phyloP scores from a whole-genome alignment of 2,113 vertebrate genomes.

The Catagonus wagneri region DNA sequence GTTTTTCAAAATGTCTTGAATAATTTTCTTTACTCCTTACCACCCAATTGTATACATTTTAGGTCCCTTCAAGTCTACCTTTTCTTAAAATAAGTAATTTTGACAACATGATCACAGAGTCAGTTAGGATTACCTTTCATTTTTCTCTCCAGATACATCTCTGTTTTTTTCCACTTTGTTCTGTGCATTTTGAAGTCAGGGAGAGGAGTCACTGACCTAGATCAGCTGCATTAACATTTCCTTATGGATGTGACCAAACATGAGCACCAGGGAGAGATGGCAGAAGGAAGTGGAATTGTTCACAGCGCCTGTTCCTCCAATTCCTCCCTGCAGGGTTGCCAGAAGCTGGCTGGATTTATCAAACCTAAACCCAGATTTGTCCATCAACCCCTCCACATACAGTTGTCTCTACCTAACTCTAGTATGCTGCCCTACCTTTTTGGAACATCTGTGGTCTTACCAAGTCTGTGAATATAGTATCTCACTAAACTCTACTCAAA shows the following conservation, averaged over 20 bases:
- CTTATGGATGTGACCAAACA: background rate
- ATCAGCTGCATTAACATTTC: background rate
- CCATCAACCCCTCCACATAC: background rate
- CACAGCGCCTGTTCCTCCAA: background rate
- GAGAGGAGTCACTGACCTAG: background rate
- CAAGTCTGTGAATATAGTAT: background rate
- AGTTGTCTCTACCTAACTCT: background rate
- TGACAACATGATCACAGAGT: background rate
- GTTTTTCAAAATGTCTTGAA: background rate
- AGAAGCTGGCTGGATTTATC: background rate
- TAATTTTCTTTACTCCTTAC: constrained; percentile 50
- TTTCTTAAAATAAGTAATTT: background rate
- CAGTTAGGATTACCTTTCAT: background rate
- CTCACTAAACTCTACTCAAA: background rate
- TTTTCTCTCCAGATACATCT: background rate
- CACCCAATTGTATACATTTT: background rate
- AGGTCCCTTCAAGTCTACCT: background rate
- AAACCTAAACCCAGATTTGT: background rate
- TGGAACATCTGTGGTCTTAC: background rate
- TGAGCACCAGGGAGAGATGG: background rate
- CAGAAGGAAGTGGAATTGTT: background rate
- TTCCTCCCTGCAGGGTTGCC: background rate
- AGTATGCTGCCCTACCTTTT: background rate
- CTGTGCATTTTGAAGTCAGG: accelerated
- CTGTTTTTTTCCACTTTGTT: background rate